A percentile compares a stretch with the other conserved stretches of the same genome.
These are phyloP conservation scores for Anhinga rufa DNA, from an alignment of 2,113 vertebrate genomes.

Conservation along the genomic window DNA sequence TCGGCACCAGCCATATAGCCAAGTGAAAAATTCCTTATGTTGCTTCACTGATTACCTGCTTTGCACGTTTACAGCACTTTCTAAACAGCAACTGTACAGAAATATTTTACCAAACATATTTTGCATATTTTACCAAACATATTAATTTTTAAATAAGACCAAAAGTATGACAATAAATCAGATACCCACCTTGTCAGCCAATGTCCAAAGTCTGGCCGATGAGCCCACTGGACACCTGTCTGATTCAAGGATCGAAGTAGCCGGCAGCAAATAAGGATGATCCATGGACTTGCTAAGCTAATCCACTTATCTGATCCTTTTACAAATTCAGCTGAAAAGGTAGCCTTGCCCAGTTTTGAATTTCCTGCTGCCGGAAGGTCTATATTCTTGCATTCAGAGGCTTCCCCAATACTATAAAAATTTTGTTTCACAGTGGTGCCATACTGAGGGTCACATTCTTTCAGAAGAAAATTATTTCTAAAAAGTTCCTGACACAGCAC, in stretches of 20 bases:
- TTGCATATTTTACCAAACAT: not conserved
- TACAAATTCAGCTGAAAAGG: not conserved
- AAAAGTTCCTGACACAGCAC: slow-evolving; percentile 85
- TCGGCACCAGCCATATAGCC: no score
- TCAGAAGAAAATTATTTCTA: slow-evolving; percentile 77
- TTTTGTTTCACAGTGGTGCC: not conserved
- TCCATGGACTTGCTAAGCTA: slow-evolving; percentile 80
- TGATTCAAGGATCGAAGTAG: slow-evolving; percentile 92
- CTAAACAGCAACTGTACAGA: not conserved
- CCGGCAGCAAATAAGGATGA: slow-evolving; percentile 87
- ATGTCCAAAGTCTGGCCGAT: slow-evolving; percentile 89
- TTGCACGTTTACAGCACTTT: not conserved
- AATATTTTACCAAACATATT: not conserved
- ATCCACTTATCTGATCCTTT: slow-evolving; percentile 78
- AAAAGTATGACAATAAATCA: not conserved
- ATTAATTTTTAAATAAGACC: not conserved
- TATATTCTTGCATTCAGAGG: not conserved
- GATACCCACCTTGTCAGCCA: slow-evolving; percentile 90
- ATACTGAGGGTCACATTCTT: not conserved
- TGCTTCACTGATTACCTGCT: not conserved
- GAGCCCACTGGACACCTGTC: slow-evolving; percentile 93
- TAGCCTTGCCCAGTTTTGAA: not conserved
- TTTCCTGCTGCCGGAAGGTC: not conserved
- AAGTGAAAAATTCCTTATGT: not conserved
- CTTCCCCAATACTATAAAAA: not conserved